phyloP scores from a whole-genome alignment of 2,797 vertebrate species.

The Pangasius djambal region DNA sequence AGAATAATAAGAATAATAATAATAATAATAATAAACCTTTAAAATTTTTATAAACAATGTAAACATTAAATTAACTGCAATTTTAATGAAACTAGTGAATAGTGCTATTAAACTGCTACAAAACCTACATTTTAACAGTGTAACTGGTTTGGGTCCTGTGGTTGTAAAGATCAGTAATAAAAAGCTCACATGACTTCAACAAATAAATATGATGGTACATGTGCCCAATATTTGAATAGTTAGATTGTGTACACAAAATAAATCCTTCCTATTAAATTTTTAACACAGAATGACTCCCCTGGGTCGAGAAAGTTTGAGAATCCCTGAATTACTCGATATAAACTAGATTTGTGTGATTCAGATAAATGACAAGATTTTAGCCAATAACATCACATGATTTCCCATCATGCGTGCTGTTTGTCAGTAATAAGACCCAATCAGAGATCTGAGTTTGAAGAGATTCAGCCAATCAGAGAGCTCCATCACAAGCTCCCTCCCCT shows the following conservation, averaged over 20 bases:
- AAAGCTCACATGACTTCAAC: neutral
- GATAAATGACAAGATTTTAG: slow-evolving; percentile 43
- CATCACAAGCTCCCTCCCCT: slow-evolving; percentile 77
- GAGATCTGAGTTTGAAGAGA: neutral
- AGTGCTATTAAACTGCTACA: neutral
- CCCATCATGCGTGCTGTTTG: slow-evolving; percentile 69
- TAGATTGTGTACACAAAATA: neutral
- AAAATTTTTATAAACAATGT: neutral
- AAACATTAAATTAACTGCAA: neutral
- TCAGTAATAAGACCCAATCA: slow-evolving; percentile 68
- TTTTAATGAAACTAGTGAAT: neutral
- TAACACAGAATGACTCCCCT: too few relatives aligned
- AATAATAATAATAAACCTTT: neutral
- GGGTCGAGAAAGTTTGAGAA: neutral
- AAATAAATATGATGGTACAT: too few relatives aligned
- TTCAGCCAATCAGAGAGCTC: slow-evolving; percentile 68
- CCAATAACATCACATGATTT: slow-evolving; percentile 65
- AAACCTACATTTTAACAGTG: neutral
- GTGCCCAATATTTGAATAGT: neutral
- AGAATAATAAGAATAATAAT: neutral
- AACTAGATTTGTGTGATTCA: slow-evolving; percentile 12
- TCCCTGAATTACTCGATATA: neutral
- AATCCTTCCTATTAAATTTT: neutral
- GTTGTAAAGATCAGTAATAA: neutral
- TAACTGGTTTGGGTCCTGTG: neutral